Conservation (phyloP, 2,888 invertebrate genomes). For the Rhopalosiphum nymphaeae region DNA sequence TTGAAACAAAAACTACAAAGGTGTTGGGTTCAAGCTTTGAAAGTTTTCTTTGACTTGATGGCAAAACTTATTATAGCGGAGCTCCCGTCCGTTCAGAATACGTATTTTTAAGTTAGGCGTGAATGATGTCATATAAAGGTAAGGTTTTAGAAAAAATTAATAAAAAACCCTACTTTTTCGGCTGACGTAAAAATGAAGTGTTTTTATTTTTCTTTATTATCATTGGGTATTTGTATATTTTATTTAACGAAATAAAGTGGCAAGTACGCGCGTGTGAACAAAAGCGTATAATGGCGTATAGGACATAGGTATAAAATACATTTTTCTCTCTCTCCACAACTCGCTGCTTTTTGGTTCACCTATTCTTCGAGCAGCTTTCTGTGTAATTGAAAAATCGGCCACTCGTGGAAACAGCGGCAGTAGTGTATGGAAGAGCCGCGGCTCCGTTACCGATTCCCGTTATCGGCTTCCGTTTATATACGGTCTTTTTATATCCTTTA, state of each 20-base stretch:
- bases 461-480: slow-evolving; percentile 28
- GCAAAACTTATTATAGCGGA: neutral
- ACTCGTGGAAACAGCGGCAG: neutral
- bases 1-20: neutral
- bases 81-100: neutral
- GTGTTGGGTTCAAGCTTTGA: neutral
- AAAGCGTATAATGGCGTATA: neutral
- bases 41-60: slow-evolving; percentile 1
- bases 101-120: neutral
- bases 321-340: too few relatives aligned
- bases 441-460: neutral
- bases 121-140: neutral
- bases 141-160: neutral
- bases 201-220: neutral
- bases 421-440: neutral
- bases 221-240: neutral
- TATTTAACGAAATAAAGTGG: neutral
- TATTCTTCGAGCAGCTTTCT: neutral
- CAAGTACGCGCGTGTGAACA: neutral
- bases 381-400: slow-evolving; percentile 31
- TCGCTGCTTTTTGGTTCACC: too few relatives aligned
- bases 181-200: neutral
- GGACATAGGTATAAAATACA: neutral
- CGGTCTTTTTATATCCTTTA: neutral
- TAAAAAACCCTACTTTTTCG: neutral